These are phyloP conservation scores for Stichopus horrens DNA, from an alignment of 53 echinoderm and acorn worm genomes.

Conservation along the genomic window DNA sequence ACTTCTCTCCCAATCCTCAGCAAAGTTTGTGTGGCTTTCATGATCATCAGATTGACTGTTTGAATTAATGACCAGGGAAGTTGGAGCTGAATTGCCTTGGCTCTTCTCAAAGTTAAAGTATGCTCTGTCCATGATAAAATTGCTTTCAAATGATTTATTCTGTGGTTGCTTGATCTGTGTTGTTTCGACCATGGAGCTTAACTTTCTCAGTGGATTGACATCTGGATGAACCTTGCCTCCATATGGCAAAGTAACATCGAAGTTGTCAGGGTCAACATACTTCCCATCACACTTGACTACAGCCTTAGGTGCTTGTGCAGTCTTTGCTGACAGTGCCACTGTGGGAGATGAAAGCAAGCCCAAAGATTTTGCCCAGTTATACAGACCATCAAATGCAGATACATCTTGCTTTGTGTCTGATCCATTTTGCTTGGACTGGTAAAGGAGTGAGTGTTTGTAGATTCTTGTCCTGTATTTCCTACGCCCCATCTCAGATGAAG, in stretches of 20 bases:
- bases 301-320: slow-evolving; percentile 23
- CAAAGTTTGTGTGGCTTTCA: background rate
- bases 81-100: slow-evolving; percentile 19
- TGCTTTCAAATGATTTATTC: slow-evolving; percentile 40
- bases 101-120: slow-evolving; percentile 41
- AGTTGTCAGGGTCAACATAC: slow-evolving; percentile 92
- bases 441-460: slow-evolving; percentile 44
- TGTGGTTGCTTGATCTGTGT: slow-evolving; percentile 37
- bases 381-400: slow-evolving; percentile 39
- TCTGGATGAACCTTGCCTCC: slow-evolving; percentile 68
- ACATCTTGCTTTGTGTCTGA: background rate
- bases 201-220: slow-evolving; percentile 79
- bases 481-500: slow-evolving; percentile 5
- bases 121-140: slow-evolving; percentile 47
- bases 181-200: slow-evolving; percentile 87
- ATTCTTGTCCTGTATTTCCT: slow-evolving; percentile 23
- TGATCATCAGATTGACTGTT: background rate
- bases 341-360: slow-evolving; percentile 28
- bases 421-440: slow-evolving; percentile 6
- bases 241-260: slow-evolving; percentile 57
- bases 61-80: background rate
- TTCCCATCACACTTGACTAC: slow-evolving; percentile 53
- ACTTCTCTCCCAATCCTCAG: background rate
- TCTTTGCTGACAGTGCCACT: background rate
- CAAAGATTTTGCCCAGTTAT: slow-evolving; percentile 41